Base-by-base conservation (phyloP, 2,797 vertebrate species). In the Orestias chungarensis region DNA sequence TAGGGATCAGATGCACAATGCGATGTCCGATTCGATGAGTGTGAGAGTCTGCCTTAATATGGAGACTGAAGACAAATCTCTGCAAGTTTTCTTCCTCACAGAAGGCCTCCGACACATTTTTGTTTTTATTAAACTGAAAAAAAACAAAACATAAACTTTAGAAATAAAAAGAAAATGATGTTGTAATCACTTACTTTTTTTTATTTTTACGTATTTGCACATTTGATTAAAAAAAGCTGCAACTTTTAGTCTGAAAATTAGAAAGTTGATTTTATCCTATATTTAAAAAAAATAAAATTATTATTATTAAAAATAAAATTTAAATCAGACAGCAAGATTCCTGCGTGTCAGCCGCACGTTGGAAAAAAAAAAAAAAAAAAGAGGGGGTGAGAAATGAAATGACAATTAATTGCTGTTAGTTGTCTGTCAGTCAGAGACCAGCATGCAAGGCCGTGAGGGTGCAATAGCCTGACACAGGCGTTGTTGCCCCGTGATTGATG, bases 401-500 rank as follows among this genome's bases (percentile, higher is more conserved):
- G 89, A 91, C 91, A 89, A 92, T 91, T 89, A 89, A 92, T 92
- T 86, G 87, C 79, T 91, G 88, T 92, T 87, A 84, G 86, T 84
- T 89, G 89, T 88, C 82, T 90, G 88, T 90, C 87, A 87, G 1
- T 75, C 80, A 76, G 81, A 90, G 87, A 83, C 84, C 87, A 83
- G 88, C 87, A 73, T 68, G 78, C 88, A 89, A n/a, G 86, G 85
- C 87, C 83, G 89, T 84, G 85, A 85, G 87, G 87, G 78, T 78
- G 85, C 82, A 62, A 44, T 83, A 83, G 80, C 72, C 82, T 93
- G 92, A 94, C 90, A 89, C 83, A 78, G 79, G 75, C 89, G 91
- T 93, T 94, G 92, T 93, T 93, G 88, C 83, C 82, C 87, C 67
- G 74, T 93, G 94, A 95, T 92, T 93, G 93, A 93, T 94, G 91